phyloP scores from a whole-genome alignment of 2,888 invertebrate species.

The Oxycera nigricornis region DNA sequence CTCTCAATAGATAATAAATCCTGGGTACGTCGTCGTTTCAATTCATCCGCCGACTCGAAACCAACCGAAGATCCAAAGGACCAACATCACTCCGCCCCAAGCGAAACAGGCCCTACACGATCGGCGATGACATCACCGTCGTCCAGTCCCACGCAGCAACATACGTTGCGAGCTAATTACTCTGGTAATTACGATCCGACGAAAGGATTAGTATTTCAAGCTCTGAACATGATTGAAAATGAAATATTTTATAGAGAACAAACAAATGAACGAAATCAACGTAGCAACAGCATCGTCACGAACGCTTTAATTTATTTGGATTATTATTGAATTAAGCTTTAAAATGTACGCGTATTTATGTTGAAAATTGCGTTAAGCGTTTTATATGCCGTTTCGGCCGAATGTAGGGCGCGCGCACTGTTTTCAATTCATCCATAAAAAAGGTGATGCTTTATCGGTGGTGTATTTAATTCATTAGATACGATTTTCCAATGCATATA shows the following conservation, averaged over 20 bases:
- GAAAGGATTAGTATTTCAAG: conserved; percentile 56
- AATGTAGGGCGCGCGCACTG: no score
- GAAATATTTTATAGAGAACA: conserved; percentile 52
- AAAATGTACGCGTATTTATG: neutral
- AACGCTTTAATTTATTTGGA: conserved; percentile 44
- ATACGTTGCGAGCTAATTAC: neutral
- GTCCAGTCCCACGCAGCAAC: neutral
- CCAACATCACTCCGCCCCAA: neutral
- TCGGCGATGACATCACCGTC: neutral
- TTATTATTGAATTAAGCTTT: conserved; percentile 6
- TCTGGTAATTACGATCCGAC: conserved; percentile 55
- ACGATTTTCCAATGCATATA: no score
- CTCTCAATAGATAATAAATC: neutral
- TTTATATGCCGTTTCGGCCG: no score
- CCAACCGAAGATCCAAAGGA: conserved; percentile 53
- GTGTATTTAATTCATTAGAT: no score
- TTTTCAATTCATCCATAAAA: no score
- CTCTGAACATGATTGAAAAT: conserved; percentile 58
- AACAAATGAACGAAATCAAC: conserved; percentile 8
- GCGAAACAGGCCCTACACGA: neutral
- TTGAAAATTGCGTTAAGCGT: no score
- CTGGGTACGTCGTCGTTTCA: conserved; percentile 8
- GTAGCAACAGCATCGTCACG: conserved; percentile 40
- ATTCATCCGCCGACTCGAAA: conserved; percentile 49
- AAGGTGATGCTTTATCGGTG: no score